Evolutionary conservation across 2,113 vertebrate species (phyloP).

Genomic region (Probosciger aterrimus): DNA sequence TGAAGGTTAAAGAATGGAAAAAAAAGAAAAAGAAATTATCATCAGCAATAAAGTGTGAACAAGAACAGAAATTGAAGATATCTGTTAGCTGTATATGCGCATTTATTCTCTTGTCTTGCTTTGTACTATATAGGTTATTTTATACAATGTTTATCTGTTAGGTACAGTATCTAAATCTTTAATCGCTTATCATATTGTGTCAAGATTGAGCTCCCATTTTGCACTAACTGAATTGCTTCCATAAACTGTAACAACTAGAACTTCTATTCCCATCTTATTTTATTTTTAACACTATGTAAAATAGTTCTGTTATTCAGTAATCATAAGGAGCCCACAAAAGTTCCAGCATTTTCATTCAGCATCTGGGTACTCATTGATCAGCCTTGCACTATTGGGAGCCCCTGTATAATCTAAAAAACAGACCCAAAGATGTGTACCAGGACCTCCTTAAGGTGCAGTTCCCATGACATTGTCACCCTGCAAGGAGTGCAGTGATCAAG

Average conservation of each 20-base stretch:
- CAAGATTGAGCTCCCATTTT: not conserved
- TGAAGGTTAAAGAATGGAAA: not conserved
- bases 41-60: not conserved
- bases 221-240: not conserved
- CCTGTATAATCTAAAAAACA: not conserved
- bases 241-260: not conserved
- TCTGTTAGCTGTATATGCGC: not conserved
- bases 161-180: not conserved
- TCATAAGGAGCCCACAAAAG: not conserved
- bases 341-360: not conserved
- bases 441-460: not conserved
- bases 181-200: not conserved
- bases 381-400: not conserved
- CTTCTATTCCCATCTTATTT: not conserved
- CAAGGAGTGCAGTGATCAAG: not conserved
- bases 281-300: not conserved
- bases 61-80: not conserved
- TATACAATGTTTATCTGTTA: not conserved
- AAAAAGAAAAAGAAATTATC: not conserved
- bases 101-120: not conserved
- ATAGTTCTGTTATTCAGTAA: not conserved
- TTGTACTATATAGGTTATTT: not conserved
- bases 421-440: rapidly evolving
- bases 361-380: not conserved
- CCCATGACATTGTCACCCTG: not conserved